Evolutionary conservation across 2,113 vertebrate species (phyloP).

Genomic region (Vulpes ferrilata): DNA sequence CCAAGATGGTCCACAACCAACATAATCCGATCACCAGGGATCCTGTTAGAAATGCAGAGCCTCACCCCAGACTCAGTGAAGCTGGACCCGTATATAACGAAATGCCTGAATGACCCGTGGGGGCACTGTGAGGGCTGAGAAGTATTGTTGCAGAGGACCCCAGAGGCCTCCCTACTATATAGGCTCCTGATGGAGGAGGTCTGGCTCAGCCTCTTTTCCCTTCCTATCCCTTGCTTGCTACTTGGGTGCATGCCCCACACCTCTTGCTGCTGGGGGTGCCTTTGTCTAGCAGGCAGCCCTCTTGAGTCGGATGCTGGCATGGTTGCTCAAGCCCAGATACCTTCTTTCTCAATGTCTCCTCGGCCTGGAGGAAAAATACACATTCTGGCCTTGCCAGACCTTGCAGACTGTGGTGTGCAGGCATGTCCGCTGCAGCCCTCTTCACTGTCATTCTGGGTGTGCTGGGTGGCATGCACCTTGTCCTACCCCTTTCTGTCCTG

Average conservation of each 20-base stretch:
- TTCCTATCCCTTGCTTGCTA: not conserved
- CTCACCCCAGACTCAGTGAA: not conserved
- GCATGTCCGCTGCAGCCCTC: not conserved
- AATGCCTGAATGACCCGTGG: not conserved
- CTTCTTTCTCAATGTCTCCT: slow-evolving; percentile 29
- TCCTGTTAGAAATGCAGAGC: slow-evolving; percentile 38
- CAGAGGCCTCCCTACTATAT: not conserved
- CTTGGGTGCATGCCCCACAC: not conserved
- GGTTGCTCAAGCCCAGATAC: not conserved
- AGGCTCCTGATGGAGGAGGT: not conserved
- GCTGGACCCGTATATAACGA: slow-evolving; percentile 38
- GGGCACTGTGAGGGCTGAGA: not conserved
- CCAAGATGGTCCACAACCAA: not conserved
- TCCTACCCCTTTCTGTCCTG: not conserved
- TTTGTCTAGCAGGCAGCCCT: not conserved
- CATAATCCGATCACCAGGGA: not conserved
- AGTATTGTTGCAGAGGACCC: not conserved
- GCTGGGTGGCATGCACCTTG: not conserved
- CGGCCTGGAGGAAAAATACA: not conserved
- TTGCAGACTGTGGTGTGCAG: not conserved
- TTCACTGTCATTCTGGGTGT: not conserved
- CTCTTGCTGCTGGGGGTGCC: not conserved
- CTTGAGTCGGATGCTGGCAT: not conserved
- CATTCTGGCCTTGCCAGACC: slow-evolving; percentile 12
- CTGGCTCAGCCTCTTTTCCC: slow-evolving; percentile 1